These are phyloP conservation scores for Dichetophora obliterata DNA, from an alignment of 2,888 invertebrate species.

Conservation along the genomic window DNA sequence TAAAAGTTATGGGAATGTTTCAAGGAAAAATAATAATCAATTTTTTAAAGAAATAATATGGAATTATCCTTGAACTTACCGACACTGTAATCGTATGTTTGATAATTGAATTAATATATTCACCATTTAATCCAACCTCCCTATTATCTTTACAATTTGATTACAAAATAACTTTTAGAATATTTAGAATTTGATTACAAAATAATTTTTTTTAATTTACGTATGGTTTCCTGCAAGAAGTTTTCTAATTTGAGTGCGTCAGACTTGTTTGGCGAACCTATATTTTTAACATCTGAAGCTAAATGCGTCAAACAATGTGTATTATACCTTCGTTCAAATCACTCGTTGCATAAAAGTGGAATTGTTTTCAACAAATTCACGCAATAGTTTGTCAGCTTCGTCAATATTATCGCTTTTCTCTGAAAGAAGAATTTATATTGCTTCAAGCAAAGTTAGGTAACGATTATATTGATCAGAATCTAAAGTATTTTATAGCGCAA, in stretches of 20 bases:
- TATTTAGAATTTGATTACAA: slow-evolving; percentile 4
- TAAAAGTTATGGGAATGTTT: too few species aligned
- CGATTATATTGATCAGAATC: not conserved
- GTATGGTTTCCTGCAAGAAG: not conserved
- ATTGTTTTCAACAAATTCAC: not conserved
- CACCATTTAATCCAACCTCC: not conserved
- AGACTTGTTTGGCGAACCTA: not conserved
- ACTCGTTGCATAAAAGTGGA: not conserved
- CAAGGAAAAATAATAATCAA: not conserved
- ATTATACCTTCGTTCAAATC: not conserved
- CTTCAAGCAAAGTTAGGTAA: not conserved
- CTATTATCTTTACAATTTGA: not conserved
- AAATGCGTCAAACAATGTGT: not conserved
- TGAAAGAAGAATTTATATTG: not conserved
- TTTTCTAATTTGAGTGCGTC: not conserved
- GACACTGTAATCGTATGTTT: not conserved
- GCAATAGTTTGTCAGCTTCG: not conserved
- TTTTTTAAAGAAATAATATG: not conserved
- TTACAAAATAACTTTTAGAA: too few species aligned
- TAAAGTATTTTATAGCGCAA: slow-evolving; percentile 4
- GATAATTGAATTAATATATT: not conserved
- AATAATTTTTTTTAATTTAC: not conserved
- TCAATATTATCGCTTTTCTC: not conserved
- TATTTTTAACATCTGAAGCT: not conserved
- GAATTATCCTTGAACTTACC: not conserved